Conservation (phyloP, 2,113 vertebrate species). For the Anoura caudifer region DNA sequence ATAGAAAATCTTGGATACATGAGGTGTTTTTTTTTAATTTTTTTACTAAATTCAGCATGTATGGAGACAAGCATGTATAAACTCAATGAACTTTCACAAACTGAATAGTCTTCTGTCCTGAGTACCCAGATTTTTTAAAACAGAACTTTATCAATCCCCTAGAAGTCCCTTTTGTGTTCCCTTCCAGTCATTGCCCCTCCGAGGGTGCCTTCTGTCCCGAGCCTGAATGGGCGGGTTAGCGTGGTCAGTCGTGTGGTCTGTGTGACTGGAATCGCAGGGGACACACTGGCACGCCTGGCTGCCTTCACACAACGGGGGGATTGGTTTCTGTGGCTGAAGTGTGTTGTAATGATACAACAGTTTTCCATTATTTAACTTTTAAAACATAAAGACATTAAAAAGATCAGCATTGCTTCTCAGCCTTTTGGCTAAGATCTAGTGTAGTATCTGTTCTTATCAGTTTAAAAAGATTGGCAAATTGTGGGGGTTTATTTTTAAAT, state of each 20-base stretch:
- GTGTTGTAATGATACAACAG: neutral
- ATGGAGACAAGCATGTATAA: neutral
- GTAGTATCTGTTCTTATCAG: too few species aligned
- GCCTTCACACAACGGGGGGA: neutral
- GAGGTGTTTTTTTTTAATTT: neutral
- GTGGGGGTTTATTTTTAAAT: neutral
- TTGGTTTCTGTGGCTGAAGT: neutral
- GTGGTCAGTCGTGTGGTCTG: accelerated
- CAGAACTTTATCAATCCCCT: neutral
- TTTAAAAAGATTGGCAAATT: neutral
- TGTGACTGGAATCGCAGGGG: accelerated
- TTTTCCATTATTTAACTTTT: neutral
- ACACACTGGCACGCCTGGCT: neutral
- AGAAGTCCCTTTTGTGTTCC: neutral
- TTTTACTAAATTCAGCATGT: neutral
- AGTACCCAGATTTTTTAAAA: neutral
- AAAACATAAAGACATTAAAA: slow-evolving; percentile 15
- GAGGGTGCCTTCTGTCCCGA: neutral
- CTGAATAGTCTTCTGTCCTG: neutral
- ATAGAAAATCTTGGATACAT: neutral
- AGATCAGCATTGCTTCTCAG: neutral
- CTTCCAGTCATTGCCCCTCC: neutral
- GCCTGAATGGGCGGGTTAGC: neutral
- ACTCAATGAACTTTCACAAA: neutral
- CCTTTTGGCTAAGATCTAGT: too few species aligned